phyloP scores from a whole-genome alignment of 2,888 invertebrate species.

The Deilephila elpenor region DNA sequence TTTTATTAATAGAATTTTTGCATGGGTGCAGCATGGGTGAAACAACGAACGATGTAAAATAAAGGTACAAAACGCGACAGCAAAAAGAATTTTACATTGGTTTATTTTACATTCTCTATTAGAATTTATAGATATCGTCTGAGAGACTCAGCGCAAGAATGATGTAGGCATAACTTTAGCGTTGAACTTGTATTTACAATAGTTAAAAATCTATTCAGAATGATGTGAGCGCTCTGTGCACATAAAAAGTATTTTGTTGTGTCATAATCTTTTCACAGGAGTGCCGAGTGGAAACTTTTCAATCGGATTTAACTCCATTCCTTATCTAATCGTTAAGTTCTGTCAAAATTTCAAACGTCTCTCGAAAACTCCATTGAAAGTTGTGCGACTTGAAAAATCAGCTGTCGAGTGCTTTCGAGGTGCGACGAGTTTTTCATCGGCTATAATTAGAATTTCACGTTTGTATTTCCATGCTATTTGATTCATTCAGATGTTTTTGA shows the following conservation, averaged over 20 bases:
- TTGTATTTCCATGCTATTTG: neutral
- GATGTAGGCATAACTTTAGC: too few relatives aligned
- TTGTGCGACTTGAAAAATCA: conserved; percentile 29
- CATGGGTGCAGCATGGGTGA: too few relatives aligned
- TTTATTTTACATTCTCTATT: too few relatives aligned
- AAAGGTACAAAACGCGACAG: too few relatives aligned
- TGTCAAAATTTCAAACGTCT: conserved; percentile 68
- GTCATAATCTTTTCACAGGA: conserved; percentile 66
- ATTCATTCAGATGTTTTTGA: neutral
- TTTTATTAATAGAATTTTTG: too few relatives aligned
- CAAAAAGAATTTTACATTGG: too few relatives aligned
- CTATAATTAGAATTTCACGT: neutral
- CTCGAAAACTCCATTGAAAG: conserved; percentile 35
- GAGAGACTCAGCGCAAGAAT: too few relatives aligned
- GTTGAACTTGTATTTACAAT: too few relatives aligned
- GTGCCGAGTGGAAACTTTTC: conserved; percentile 72
- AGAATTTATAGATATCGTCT: too few relatives aligned
- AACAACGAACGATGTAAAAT: too few relatives aligned
- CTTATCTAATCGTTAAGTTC: conserved; percentile 75
- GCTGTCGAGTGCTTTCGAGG: conserved; percentile 2
- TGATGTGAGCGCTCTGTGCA: conserved; percentile 13
- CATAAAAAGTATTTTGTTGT: neutral
- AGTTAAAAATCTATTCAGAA: neutral
- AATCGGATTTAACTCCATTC: conserved; percentile 73
- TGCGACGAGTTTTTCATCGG: neutral